Evolutionary conservation across 2,797 vertebrate species (phyloP), one percentile per base, ranked within the genome.

Genomic region (Enteromius radiatus): DNA sequence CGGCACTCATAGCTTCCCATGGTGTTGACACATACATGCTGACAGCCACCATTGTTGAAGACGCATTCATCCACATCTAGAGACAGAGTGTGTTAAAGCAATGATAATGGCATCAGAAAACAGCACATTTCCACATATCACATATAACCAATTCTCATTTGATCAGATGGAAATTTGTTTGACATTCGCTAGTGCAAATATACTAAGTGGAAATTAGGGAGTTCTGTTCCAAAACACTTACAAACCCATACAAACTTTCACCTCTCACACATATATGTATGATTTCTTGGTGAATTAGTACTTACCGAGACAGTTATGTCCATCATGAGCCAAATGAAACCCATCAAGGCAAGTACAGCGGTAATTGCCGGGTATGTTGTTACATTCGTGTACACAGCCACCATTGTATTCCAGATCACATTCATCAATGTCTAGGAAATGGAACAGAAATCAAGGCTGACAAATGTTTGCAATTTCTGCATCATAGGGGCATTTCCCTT

Each of bases 321-420:
- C 98, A 36, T 99, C 97, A 1, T 98, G 96, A 75, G 96, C 97
- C 94, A 99, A 91, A 95, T 95, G 95, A 91, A 99, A 99, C 78
- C 98, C 98, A 82, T 99, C 98, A 3, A 97, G 96, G 92, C 98
- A 99, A 91, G 96, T 96, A 89, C 98, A 99, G 89, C 96, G 96
- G 88, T 99, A 99, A 93, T 99, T 99, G 73, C 98, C 98, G 17
- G 97, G 97, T 88, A 98, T 98, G 91, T 99, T 99, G 93, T 95
- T 95, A 91, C 98, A 99, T 89, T 99, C 97, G 0, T 99, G 98
- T 83, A 99, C 98, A 75, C 98, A 99, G 91, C 97, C 98, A 68
- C 98, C 98, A 59, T 97, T 98, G 93, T 97, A 95, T 75, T 97
- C 96, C 0, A 95, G 91, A 91, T 97, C 97, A 81, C 98, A 99